Conservation (phyloP, 2,797 vertebrate genomes). For the Pyrocephalus nanus region DNA sequence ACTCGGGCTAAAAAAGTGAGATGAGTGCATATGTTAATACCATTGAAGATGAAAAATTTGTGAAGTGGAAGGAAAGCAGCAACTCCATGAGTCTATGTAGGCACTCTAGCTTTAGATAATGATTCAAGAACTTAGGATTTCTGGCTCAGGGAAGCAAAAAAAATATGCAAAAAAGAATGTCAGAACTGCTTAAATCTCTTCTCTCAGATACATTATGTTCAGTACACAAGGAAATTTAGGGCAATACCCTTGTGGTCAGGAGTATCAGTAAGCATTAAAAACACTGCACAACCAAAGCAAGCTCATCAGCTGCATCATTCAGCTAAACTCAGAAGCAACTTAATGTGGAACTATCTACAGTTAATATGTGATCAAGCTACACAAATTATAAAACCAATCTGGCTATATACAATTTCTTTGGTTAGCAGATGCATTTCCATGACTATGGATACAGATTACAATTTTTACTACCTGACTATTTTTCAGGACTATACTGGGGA, state of each 20-base stretch:
- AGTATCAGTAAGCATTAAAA: not conserved
- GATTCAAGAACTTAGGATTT: conserved; percentile 2
- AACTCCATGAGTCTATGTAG: not conserved
- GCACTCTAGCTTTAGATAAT: not conserved
- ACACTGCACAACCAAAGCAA: not conserved
- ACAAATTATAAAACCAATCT: not conserved
- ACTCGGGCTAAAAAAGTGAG: not conserved
- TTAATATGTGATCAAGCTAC: not conserved
- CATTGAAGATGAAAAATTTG: not conserved
- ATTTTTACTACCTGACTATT: not conserved
- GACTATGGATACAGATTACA: not conserved
- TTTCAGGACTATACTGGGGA: not conserved
- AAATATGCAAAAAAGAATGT: not conserved
- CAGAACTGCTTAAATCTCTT: conserved; percentile 14
- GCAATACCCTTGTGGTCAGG: not conserved
- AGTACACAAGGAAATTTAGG: conserved; percentile 8
- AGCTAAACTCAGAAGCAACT: not conserved
- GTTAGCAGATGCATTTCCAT: not conserved
- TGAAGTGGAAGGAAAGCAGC: conserved; percentile 35
- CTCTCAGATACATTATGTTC: not conserved
- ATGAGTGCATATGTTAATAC: not conserved
- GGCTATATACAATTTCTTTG: not conserved
- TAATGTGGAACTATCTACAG: not conserved
- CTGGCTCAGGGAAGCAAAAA: conserved; percentile 24
- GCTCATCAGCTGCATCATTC: not conserved